A percentile compares a stretch with the other conserved stretches of the same genome.
Conservation (phyloP, 2,888 invertebrate genomes). For the Laothoe populi region DNA sequence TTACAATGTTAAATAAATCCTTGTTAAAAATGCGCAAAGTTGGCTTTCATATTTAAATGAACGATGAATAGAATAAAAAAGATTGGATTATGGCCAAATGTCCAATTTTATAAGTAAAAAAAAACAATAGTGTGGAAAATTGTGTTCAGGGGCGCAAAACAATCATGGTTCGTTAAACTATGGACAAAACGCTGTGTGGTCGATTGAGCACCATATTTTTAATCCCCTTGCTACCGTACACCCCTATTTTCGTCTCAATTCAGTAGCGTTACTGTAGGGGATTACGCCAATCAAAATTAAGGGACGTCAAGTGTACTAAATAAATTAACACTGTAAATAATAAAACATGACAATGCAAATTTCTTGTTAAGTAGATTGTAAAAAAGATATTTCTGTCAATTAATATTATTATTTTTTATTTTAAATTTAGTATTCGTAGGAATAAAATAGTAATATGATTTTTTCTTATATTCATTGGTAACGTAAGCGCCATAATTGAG, state of each 20-base stretch:
- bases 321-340: background rate
- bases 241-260: slow-evolving; percentile 46
- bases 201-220: slow-evolving; percentile 58
- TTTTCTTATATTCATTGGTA: no score
- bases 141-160: slow-evolving; percentile 68
- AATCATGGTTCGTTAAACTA: slow-evolving; percentile 79
- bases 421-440: no score
- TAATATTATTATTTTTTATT: no score
- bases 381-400: background rate
- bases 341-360: background rate
- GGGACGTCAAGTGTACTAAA: background rate
- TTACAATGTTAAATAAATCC: background rate
- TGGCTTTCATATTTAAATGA: background rate
- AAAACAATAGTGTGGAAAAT: slow-evolving; percentile 53
- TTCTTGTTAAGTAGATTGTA: background rate
- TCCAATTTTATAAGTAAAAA: background rate
- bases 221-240: slow-evolving; percentile 39
- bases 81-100: slow-evolving; percentile 18
- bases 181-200: slow-evolving; percentile 56
- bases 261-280: background rate
- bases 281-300: slow-evolving; percentile 13
- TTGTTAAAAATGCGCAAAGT: background rate
- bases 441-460: no score
- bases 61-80: background rate
- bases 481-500: no score